Conservation (phyloP, 2,888 invertebrate genomes). For the Bhutanitis thaidina region DNA sequence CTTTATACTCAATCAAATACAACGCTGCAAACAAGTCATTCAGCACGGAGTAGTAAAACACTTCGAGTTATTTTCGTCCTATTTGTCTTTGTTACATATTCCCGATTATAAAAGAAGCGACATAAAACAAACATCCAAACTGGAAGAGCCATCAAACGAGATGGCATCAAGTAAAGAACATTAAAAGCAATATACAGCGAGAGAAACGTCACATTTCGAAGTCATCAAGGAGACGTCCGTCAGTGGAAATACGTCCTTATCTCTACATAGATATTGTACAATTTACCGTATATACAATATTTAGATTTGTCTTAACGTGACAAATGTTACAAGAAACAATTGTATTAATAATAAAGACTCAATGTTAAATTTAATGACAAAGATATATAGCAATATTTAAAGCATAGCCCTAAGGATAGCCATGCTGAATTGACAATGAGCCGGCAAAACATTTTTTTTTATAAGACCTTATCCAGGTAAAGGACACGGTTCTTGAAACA, state of each 20-base stretch:
- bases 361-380: constrained; percentile 11
- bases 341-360: constrained; percentile 13
- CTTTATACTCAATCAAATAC: too few species aligned
- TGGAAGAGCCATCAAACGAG: constrained; percentile 12
- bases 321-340: constrained; percentile 12
- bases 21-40: too few species aligned
- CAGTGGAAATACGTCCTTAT: neutral
- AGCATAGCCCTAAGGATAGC: too few species aligned
- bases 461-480: too few species aligned
- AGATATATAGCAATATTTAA: neutral
- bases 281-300: neutral
- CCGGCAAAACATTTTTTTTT: too few species aligned
- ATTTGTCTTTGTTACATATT: neutral
- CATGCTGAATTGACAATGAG: too few species aligned
- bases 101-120: neutral
- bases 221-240: neutral
- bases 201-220: constrained; percentile 2
- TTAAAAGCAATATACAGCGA: constrained; percentile 12
- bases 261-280: neutral
- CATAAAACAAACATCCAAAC: constrained; percentile 14
- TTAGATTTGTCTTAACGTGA: neutral
- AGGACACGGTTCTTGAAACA: too few species aligned
- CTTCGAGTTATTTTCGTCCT: neutral
- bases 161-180: constrained; percentile 14
- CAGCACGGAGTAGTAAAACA: too few species aligned